Percentiles rank a stretch among this genome's conserved stretches.
Conservation (phyloP, 1,140 invertebrate species). For the Drosophila lacertosa region DNA sequence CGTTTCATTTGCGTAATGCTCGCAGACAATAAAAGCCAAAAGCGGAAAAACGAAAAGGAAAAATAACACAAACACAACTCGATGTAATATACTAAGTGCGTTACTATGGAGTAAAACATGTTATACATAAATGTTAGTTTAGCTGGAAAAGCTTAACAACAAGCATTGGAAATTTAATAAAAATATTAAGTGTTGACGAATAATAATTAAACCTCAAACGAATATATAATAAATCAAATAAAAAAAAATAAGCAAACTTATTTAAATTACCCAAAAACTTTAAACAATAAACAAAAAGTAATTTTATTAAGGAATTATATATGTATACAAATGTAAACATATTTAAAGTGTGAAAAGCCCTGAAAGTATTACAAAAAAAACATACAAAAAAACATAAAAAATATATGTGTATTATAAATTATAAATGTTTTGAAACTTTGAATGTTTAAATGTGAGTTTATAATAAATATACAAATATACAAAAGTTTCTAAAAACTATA, state of each 20-base stretch:
- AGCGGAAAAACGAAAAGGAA: too few relatives aligned
- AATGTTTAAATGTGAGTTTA: too few relatives aligned
- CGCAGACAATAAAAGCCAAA: constrained; percentile 2
- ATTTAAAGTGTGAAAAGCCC: too few relatives aligned
- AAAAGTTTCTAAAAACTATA: neutral
- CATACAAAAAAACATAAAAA: neutral
- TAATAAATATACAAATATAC: too few relatives aligned
- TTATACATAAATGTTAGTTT: neutral
- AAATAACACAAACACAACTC: neutral
- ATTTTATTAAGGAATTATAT: too few relatives aligned
- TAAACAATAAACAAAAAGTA: too few relatives aligned
- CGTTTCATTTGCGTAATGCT: constrained; percentile 18
- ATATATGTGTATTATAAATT: neutral
- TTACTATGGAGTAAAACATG: constrained; percentile 1
- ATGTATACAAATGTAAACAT: too few relatives aligned
- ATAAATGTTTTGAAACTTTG: too few relatives aligned
- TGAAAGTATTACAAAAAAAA: too few relatives aligned
- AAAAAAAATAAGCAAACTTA: too few relatives aligned
- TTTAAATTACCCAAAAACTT: too few relatives aligned
- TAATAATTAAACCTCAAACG: neutral
- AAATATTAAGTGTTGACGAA: neutral
- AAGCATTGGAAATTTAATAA: neutral
- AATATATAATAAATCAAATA: neutral
- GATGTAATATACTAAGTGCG: constrained; percentile 13
- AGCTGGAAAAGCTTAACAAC: neutral